Evolutionary conservation across 2,113 vertebrate species (phyloP).

Genomic region (Rhinolophus ferrumequinum): DNA sequence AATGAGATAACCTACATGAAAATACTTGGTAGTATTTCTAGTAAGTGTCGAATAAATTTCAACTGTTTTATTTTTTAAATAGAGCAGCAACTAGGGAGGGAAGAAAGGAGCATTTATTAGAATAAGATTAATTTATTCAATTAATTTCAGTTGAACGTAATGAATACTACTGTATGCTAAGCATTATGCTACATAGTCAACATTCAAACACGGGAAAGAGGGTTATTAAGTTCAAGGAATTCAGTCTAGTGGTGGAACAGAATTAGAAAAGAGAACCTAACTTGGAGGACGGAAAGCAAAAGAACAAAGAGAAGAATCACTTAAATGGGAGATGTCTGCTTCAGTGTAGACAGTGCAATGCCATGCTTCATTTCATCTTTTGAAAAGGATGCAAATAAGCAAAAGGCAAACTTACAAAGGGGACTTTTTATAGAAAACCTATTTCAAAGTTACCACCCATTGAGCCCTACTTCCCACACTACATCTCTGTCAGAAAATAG

Average conservation of each 20-base stretch:
- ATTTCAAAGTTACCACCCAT: background rate
- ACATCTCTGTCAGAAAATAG: background rate
- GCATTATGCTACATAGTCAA: background rate
- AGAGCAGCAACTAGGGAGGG: background rate
- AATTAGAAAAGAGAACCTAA: background rate
- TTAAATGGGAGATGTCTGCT: background rate
- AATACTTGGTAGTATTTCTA: background rate
- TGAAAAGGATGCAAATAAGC: conserved; percentile 13
- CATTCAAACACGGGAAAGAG: background rate
- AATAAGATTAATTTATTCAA: background rate
- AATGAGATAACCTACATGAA: background rate
- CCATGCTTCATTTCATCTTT: background rate
- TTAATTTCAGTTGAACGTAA: background rate
- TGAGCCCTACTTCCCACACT: background rate
- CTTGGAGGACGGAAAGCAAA: background rate
- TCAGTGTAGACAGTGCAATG: background rate
- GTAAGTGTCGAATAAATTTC: background rate
- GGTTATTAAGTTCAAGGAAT: background rate
- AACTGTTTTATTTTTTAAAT: background rate
- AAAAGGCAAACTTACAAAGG: background rate
- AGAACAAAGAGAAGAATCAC: background rate
- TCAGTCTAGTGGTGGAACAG: background rate
- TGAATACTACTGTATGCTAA: background rate
- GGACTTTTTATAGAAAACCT: background rate
- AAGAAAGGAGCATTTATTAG: background rate